Percentiles rank a stretch among this genome's conserved stretches.
Evolutionary conservation across 1,140 invertebrate genomes (phyloP).

Genomic region (Drosophila subpulchrella): DNA sequence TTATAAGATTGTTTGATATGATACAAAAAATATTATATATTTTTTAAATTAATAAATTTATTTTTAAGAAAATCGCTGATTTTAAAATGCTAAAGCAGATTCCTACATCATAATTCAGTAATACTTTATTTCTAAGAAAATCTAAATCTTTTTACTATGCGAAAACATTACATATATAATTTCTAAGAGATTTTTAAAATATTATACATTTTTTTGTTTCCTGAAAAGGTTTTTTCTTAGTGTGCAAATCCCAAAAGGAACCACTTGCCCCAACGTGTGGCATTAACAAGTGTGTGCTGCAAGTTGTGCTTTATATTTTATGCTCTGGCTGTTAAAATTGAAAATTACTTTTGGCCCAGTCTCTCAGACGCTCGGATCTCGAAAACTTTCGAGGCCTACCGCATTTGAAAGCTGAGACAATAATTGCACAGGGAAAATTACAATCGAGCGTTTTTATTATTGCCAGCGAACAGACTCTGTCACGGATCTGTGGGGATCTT

Average conservation of each 20-base stretch:
- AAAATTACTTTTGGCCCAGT: constrained; percentile 73
- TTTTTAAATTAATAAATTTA: no score
- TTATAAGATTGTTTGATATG: no score
- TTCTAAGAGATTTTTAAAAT: no score
- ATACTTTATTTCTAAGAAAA: no score
- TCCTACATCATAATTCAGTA: no score
- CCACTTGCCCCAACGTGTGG: constrained; percentile 62
- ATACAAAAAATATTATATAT: no score
- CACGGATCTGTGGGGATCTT: constrained; percentile 37
- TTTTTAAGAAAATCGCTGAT: no score
- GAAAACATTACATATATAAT: no score
- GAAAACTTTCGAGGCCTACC: constrained; percentile 45
- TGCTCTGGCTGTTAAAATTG: constrained; percentile 78
- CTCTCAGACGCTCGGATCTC: constrained; percentile 8
- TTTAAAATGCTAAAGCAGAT: no score
- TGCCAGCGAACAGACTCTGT: constrained; percentile 20
- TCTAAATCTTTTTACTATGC: no score
- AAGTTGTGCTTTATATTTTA: constrained; percentile 70
- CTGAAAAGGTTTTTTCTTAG: not conserved
- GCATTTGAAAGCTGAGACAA: constrained; percentile 79
- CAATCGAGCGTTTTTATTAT: constrained; percentile 77
- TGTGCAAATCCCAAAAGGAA: constrained; percentile 10
- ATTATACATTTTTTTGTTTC: not conserved
- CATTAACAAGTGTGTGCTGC: constrained; percentile 64
- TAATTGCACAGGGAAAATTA: constrained; percentile 79